These are phyloP conservation scores for Motacilla alba DNA, from an alignment of 2,113 vertebrate genomes.

Conservation along the genomic window DNA sequence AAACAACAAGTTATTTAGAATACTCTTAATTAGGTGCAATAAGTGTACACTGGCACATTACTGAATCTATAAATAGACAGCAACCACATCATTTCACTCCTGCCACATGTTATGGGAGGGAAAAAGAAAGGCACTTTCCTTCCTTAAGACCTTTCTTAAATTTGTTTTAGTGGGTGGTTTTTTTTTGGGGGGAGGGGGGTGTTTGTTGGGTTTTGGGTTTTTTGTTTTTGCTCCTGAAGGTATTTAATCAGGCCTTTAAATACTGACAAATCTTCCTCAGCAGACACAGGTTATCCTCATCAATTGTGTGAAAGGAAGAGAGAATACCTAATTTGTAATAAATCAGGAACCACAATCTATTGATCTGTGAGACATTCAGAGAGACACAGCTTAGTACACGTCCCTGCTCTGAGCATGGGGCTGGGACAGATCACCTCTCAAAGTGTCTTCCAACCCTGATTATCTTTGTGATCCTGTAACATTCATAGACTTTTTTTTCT, in stretches of 20 bases:
- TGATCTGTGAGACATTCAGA: neutral
- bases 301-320: neutral
- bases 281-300: neutral
- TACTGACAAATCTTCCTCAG: neutral
- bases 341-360: neutral
- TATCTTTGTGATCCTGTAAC: neutral
- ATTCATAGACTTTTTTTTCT: neutral
- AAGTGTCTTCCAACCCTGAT: neutral
- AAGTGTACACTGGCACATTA: neutral
- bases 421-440: neutral
- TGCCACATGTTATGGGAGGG: neutral
- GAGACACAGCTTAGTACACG: rapidly evolving
- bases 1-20: slow-evolving; percentile 42
- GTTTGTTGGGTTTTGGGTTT: neutral
- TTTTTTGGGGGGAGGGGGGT: rapidly evolving
- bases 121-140: neutral
- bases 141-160: neutral
- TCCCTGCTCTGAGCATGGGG: neutral
- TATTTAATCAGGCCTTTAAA: neutral
- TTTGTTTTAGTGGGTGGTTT: neutral
- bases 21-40: neutral
- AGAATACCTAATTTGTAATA: neutral
- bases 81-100: neutral
- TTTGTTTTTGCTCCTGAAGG: neutral
- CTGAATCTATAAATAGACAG: slow-evolving; percentile 10